Evolutionary conservation across 2,888 invertebrate genomes (phyloP).

Genomic region (Colletes collaris): DNA sequence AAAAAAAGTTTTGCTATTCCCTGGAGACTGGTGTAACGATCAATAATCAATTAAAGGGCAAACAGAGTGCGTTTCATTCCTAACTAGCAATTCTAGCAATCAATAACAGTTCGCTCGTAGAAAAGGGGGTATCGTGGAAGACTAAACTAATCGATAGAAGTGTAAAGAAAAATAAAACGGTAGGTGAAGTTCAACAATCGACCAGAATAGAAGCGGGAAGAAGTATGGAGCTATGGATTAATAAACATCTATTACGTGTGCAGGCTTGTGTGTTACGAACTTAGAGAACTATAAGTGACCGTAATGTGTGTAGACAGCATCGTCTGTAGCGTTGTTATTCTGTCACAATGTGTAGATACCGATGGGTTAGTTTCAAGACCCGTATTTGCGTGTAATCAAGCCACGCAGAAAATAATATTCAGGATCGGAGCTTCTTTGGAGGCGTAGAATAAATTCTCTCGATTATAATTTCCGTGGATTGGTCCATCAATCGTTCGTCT

Average conservation of each 20-base stretch:
- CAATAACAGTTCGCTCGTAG: background rate
- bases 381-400: no score
- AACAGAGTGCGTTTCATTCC: background rate
- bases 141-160: background rate
- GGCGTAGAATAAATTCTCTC: no score
- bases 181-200: background rate
- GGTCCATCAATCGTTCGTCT: background rate
- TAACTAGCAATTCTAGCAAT: background rate
- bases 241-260: background rate
- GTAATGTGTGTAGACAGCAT: constrained; percentile 7
- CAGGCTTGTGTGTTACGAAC: background rate
- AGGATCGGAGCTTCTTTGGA: no score
- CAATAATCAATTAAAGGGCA: no score
- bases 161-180: background rate
- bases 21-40: no score
- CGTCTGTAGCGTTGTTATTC: background rate
- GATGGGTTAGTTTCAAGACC: no score
- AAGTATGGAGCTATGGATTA: constrained; percentile 7
- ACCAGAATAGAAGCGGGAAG: background rate
- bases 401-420: no score
- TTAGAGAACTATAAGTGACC: background rate
- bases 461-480: background rate
- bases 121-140: background rate
- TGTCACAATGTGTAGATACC: no score
- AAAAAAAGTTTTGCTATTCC: no score